Evolutionary conservation across 2,888 invertebrate species (phyloP).

Genomic region (Tholera decimalis): DNA sequence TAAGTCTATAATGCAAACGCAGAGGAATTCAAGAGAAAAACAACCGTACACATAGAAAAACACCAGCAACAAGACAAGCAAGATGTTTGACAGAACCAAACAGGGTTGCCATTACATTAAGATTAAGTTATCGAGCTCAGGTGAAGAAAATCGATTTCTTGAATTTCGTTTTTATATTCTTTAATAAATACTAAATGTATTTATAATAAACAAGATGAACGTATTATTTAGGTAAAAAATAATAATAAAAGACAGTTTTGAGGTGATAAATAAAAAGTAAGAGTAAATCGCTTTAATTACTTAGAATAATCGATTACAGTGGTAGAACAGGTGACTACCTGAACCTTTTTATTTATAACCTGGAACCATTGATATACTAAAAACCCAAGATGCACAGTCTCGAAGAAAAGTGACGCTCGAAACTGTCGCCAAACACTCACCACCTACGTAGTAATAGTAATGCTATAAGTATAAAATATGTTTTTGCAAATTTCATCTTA

Average conservation of each 20-base stretch:
- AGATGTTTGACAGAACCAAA: background rate
- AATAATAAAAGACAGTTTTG: background rate
- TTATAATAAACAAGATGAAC: too few species aligned
- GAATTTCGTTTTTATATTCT: constrained; percentile 3
- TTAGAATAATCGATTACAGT: constrained; percentile 9
- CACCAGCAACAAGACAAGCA: too few species aligned
- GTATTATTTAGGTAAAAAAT: background rate
- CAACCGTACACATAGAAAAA: too few species aligned
- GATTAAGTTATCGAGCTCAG: background rate
- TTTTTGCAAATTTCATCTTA: too few species aligned
- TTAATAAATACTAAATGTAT: background rate
- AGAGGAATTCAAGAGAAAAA: too few species aligned
- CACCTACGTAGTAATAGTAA: too few species aligned
- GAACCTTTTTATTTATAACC: background rate
- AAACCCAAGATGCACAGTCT: too few species aligned
- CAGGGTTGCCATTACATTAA: background rate
- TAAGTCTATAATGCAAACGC: too few species aligned
- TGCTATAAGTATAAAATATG: too few species aligned
- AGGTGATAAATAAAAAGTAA: background rate
- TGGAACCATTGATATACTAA: too few species aligned
- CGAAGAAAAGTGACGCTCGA: too few species aligned
- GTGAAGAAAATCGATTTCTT: background rate
- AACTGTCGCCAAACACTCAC: too few species aligned
- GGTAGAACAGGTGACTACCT: background rate
- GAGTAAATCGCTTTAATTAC: background rate